These are phyloP conservation scores for Lagopus leucura DNA, from an alignment of 2,113 vertebrate species.

Conservation along the genomic window DNA sequence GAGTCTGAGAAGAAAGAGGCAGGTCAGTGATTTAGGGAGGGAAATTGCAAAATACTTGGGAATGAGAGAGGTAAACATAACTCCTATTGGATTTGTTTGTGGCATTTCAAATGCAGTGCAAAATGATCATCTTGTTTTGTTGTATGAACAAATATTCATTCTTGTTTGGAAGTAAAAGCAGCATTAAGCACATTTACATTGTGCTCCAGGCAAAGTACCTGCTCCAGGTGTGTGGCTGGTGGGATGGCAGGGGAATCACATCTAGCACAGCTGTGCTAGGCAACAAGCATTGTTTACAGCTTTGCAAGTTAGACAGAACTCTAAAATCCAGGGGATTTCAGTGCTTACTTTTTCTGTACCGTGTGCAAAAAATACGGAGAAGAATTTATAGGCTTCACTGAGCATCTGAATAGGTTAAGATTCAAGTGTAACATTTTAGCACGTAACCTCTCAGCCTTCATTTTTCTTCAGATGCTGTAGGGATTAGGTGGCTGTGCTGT, in stretches of 20 bases:
- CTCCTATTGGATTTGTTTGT: neutral
- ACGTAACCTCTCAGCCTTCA: neutral
- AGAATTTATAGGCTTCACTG: neutral
- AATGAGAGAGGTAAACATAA: neutral
- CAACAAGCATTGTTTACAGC: neutral
- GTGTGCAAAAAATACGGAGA: neutral
- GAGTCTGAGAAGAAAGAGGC: neutral
- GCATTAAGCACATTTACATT: neutral
- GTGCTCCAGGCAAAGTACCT: neutral
- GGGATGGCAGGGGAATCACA: neutral
- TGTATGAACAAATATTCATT: neutral
- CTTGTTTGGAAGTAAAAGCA: neutral
- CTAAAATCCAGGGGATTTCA: neutral
- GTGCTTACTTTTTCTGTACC: neutral
- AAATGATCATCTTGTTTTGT: neutral
- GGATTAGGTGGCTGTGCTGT: neutral
- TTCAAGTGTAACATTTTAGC: neutral
- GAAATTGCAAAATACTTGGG: neutral
- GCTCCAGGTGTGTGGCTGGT: neutral
- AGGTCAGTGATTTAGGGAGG: neutral
- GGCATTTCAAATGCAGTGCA: neutral
- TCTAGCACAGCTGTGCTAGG: neutral
- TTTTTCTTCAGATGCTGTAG: neutral
- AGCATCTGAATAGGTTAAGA: neutral
- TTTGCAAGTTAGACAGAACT: neutral